Evolutionary conservation across 1,140 invertebrate species (phyloP).

Genomic region (Cephus cinctus): DNA sequence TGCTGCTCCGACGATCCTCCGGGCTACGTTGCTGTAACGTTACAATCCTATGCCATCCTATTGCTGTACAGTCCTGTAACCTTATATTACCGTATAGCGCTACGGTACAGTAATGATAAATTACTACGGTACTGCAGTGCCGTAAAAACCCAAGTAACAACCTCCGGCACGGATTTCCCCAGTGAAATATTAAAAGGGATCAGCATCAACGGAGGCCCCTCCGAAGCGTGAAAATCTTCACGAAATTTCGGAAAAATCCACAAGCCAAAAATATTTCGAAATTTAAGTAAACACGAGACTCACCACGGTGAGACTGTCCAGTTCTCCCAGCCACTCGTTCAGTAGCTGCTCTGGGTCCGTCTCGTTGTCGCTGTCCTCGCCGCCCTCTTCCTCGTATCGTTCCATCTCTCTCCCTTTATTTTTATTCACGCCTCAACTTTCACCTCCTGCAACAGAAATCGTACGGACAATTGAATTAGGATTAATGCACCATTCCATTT

Average conservation of each 20-base stretch:
- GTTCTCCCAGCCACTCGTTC: slow-evolving; percentile 66
- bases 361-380: slow-evolving; percentile 57
- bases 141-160: too few species aligned
- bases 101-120: too few species aligned
- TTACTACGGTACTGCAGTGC: too few species aligned
- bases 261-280: too few species aligned
- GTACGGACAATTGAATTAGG: not conserved
- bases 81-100: too few species aligned
- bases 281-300: slow-evolving; percentile 45
- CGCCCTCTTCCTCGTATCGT: slow-evolving; percentile 51
- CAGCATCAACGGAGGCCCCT: not conserved
- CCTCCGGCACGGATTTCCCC: too few species aligned
- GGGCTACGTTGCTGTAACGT: too few species aligned
- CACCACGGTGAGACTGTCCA: slow-evolving; percentile 65
- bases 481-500: not conserved
- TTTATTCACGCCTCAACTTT: slow-evolving; percentile 10
- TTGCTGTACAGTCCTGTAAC: too few species aligned
- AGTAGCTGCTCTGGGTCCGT: slow-evolving; percentile 63
- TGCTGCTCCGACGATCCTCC: too few species aligned
- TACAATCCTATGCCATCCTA: too few species aligned
- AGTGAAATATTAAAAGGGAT: too few species aligned
- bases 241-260: not conserved
- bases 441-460: slow-evolving; percentile 7
- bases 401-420: slow-evolving; percentile 42
- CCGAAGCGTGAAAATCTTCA: not conserved